phyloP scores from a whole-genome alignment of 2,113 vertebrate species.

The Sinocyclocheilus rhinocerous region DNA sequence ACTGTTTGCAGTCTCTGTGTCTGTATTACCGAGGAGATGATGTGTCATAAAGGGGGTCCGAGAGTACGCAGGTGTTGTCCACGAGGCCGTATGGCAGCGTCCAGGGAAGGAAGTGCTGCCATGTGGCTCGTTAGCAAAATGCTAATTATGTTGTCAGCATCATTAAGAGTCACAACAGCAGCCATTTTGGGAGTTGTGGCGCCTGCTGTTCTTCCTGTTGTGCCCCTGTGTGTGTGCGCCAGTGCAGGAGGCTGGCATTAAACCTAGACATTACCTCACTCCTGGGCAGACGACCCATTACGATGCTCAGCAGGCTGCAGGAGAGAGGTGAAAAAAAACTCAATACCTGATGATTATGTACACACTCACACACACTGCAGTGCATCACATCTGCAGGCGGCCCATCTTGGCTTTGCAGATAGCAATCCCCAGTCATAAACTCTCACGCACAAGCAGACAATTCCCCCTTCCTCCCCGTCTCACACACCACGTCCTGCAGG shows the following conservation, averaged over 20 bases:
- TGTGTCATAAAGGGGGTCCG: constrained; percentile 10
- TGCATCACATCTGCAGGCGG: constrained; percentile 65
- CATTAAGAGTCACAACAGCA: constrained; percentile 57
- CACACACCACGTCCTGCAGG: constrained; percentile 37
- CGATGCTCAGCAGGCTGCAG: constrained; percentile 87
- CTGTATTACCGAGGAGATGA: constrained; percentile 1
- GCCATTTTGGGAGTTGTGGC: constrained; percentile 54
- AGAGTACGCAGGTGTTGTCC: constrained; percentile 35
- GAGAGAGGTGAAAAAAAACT: constrained; percentile 70
- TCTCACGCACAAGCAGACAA: constrained; percentile 60
- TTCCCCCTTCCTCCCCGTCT: constrained; percentile 39
- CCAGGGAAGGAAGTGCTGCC: constrained; percentile 27
- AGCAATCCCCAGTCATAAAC: constrained; percentile 62
- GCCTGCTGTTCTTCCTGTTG: constrained; percentile 70
- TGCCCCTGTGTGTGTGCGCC: constrained; percentile 75
- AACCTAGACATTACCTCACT: constrained; percentile 93
- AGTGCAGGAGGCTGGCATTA: constrained; percentile 86
- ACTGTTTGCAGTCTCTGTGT: constrained; percentile 5
- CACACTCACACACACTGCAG: constrained; percentile 60
- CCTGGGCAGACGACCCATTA: constrained; percentile 87
- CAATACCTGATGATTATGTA: constrained; percentile 82
- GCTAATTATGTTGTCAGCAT: constrained; percentile 55
- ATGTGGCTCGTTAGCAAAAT: constrained; percentile 54
- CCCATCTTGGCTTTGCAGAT: constrained; percentile 72
- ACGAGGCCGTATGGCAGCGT: constrained; percentile 10